These are phyloP conservation scores for Falcunculus frontatus DNA, from an alignment of 2,113 vertebrate species.

Conservation along the genomic window DNA sequence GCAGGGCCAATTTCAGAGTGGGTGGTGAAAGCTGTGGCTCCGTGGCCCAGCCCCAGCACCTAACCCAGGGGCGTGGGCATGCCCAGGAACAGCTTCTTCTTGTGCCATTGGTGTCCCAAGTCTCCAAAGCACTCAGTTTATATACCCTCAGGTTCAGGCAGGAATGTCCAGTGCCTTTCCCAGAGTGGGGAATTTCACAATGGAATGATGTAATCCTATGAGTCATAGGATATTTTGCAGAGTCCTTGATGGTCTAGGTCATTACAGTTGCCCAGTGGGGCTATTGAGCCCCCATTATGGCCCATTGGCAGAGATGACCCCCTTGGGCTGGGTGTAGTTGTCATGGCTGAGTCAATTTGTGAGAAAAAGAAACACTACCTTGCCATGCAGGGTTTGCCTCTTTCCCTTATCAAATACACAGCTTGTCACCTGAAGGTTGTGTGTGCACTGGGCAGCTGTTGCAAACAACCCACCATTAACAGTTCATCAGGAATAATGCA, in stretches of 20 bases:
- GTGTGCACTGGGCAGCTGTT: neutral
- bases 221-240: neutral
- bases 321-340: neutral
- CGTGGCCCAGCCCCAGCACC: neutral
- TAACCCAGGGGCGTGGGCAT: neutral
- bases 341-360: neutral
- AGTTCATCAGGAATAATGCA: neutral
- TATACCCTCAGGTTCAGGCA: neutral
- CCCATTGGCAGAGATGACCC: neutral
- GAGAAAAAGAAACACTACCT: neutral
- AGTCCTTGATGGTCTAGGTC: neutral
- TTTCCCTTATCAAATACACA: neutral
- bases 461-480: neutral
- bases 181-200: neutral
- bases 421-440: neutral
- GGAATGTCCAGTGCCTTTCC: neutral
- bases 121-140: fast-evolving
- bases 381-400: neutral
- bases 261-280: neutral
- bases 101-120: too few species aligned
- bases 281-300: neutral
- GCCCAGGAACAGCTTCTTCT: neutral
- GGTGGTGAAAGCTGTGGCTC: conserved; percentile 91
- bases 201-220: neutral
- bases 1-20: conserved; percentile 91